Base-by-base conservation (phyloP, 2,113 vertebrate genomes). In the Mionectes macconnelli region DNA sequence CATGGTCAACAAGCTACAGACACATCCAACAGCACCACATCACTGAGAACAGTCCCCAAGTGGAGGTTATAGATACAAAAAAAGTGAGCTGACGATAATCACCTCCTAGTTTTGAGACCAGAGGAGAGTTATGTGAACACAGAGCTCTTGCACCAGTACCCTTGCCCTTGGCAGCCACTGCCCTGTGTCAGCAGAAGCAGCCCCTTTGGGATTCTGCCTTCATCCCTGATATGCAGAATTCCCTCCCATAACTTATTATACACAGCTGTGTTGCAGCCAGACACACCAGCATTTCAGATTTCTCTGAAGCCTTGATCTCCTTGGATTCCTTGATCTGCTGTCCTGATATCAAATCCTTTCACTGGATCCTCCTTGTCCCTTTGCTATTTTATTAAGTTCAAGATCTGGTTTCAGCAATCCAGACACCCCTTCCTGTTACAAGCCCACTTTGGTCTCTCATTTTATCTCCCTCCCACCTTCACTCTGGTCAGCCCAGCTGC, bases 391-490 rank as follows among this genome's bases (percentile, higher is more conserved):
- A 57, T 33, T 33, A 55, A 82, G 88, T 66, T 82, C 87, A 81
- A 63, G 76, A 23, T 77, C 49, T 8, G 4, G 1, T 90, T 85
- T 79, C 80, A 72, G 60, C 52, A n/a, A 39, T 19, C 31, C 82
- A 49, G 31, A 57, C 39, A 30, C 18, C 67, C 67, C 60, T 93
- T 94, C 88, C 84, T 77, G 55, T 56, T 49, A 67, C 60, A 64
- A 70, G 33, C 76, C 52, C 27, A 14, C 87, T 87, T 66, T 73
- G 73, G 25, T 64, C 66, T 94, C 92, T 75, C 39, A 9, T 68
- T 88, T 90, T 74, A 87, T 40, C 88, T 80, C 79, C 62, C 82
- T 94, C 87, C 90, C 35, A 81, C 92, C 85, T 72, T 59, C 55
- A 40, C 68, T 39, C 67, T 22, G 44, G 42, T 47, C 87, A 87